These are phyloP conservation scores for Muschampia plurimacula DNA, from an alignment of 2,888 invertebrate species.

Conservation along the genomic window DNA sequence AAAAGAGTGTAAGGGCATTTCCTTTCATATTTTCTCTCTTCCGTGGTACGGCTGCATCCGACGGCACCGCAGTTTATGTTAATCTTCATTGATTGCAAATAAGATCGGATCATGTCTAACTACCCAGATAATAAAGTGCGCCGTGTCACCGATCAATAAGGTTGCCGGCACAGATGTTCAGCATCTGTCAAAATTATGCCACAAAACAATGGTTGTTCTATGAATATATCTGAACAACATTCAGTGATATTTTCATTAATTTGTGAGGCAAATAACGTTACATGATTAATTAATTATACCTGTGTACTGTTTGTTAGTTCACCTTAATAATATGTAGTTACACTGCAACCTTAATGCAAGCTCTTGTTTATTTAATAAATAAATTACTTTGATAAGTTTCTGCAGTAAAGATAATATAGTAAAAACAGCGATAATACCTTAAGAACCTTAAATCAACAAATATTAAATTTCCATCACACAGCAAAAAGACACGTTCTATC, in stretches of 20 bases:
- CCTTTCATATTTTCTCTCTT: not conserved
- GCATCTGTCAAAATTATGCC: conserved; percentile 40
- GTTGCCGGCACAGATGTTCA: conserved; percentile 44
- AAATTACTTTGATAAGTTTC: conserved; percentile 3
- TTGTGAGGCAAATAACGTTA: conserved; percentile 7
- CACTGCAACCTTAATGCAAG: not conserved
- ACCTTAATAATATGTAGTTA: not conserved
- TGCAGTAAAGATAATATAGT: not conserved
- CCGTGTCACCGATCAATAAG: conserved; percentile 51
- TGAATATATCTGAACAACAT: conserved; percentile 2
- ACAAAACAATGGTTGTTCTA: conserved; percentile 5
- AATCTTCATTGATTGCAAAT: conserved; percentile 82
- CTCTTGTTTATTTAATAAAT: not conserved
- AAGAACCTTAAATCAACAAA: not conserved
- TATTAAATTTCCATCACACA: not conserved
- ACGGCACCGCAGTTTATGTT: conserved; percentile 69
- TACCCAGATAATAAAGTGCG: conserved; percentile 61
- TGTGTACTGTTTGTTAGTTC: not conserved
- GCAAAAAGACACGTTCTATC: conserved; percentile 10
- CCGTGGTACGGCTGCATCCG: conserved; percentile 50
- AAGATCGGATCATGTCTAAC: conserved; percentile 64
- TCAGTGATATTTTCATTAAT: not conserved
- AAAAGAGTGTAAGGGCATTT: no score
- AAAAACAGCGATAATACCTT: not conserved
- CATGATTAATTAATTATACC: not conserved